Conservation (phyloP, 1,140 invertebrate species). For the Drosophila varians region DNA sequence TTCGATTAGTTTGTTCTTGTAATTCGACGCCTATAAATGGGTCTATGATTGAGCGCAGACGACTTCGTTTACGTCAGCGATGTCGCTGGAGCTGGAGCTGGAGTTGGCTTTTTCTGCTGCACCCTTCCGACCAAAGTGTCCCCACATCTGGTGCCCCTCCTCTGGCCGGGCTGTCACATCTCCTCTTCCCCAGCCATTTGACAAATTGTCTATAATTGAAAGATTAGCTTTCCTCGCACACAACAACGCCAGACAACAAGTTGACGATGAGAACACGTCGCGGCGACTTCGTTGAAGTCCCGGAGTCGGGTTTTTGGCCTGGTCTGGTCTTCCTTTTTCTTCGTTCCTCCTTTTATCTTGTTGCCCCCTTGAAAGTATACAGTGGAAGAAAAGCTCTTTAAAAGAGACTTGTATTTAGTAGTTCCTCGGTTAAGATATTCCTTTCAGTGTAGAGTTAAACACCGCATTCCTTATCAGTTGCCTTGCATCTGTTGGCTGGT, state of each 20-base stretch:
- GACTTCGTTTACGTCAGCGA: conserved; percentile 77
- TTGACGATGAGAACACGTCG: conserved; percentile 75
- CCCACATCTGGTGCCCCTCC: conserved; percentile 20
- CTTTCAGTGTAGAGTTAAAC: conserved; percentile 21
- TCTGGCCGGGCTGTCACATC: conserved; percentile 42
- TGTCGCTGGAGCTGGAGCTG: conserved; percentile 45
- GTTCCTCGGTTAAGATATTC: too few species aligned
- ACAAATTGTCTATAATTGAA: conserved; percentile 84
- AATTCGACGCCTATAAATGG: conserved; percentile 84
- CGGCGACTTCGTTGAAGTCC: conserved; percentile 44
- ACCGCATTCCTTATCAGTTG: conserved; percentile 58
- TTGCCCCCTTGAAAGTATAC: conserved; percentile 5
- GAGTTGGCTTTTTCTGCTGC: conserved; percentile 30
- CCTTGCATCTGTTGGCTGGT: conserved; percentile 68
- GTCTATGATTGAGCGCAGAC: conserved; percentile 82
- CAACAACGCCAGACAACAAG: conserved; percentile 46
- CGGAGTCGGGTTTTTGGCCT: conserved; percentile 49
- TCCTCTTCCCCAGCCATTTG: conserved; percentile 69
- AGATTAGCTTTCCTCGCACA: conserved; percentile 83
- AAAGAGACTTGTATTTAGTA: too few species aligned
- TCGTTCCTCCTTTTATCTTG: conserved; percentile 2
- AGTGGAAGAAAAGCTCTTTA: neutral
- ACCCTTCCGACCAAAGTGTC: conserved; percentile 32
- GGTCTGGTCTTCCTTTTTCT: conserved; percentile 13
- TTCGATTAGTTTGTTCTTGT: conserved; percentile 83